Percentiles rank a stretch among this genome's conserved stretches.
Conservation (phyloP, 1,140 invertebrate genomes). For the Caenorhabditis latens region DNA sequence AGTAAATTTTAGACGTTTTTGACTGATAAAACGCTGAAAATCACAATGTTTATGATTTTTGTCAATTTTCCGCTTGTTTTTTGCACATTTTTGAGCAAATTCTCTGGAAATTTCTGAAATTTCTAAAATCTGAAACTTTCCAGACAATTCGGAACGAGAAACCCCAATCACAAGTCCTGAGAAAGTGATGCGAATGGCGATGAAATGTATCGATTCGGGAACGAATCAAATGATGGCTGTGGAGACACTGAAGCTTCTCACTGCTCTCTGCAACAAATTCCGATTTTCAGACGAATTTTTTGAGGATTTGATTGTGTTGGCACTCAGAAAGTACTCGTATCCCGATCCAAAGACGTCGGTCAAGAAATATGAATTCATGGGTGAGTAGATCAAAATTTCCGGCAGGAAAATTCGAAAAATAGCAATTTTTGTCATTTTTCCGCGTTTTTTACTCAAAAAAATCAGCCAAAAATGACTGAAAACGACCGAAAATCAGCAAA, state of each 20-base stretch:
- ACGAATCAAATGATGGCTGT: background rate
- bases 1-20: too few species aligned
- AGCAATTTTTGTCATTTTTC: too few species aligned
- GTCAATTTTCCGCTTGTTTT: too few species aligned
- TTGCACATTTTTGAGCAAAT: too few species aligned
- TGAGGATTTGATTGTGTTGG: slow-evolving; percentile 22
- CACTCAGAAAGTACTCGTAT: background rate
- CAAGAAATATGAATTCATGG: slow-evolving; percentile 7
- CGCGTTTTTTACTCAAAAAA: too few species aligned
- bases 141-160: background rate
- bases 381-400: background rate
- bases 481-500: too few species aligned
- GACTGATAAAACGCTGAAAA: too few species aligned
- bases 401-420: too few species aligned
- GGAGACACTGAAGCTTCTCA: background rate
- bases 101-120: background rate
- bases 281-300: background rate
- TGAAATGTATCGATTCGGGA: background rate
- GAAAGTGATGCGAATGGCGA: background rate
- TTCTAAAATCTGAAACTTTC: background rate
- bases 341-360: background rate
- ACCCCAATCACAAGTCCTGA: background rate
- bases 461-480: too few species aligned
- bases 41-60: too few species aligned
- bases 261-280: too few species aligned